A percentile compares a stretch with the other conserved stretches of the same genome.
Evolutionary conservation across 2,113 vertebrate genomes (phyloP).

Genomic region (Gobio gobio): DNA sequence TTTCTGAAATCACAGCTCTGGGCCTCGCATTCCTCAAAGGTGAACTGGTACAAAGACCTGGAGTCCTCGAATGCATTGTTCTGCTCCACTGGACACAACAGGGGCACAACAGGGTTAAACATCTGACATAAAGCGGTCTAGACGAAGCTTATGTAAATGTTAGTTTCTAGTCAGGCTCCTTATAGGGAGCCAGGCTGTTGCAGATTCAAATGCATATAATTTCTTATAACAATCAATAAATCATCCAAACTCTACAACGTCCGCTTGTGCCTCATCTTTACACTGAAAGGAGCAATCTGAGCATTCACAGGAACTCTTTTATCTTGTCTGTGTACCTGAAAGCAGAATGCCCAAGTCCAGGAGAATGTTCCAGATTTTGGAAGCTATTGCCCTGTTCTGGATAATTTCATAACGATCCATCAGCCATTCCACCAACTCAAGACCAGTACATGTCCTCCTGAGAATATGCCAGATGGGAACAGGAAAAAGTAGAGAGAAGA

Average conservation of each 20-base stretch:
- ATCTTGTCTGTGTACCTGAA: slow-evolving; percentile 72
- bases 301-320: background rate
- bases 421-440: slow-evolving; percentile 86
- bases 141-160: background rate
- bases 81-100: slow-evolving; percentile 78
- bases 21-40: slow-evolving; percentile 82
- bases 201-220: background rate
- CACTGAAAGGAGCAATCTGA: background rate
- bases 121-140: background rate
- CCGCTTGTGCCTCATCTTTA: background rate
- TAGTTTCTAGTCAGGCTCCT: background rate
- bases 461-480: background rate
- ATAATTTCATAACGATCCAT: slow-evolving; percentile 81
- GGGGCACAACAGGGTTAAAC: background rate
- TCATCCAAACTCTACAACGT: background rate
- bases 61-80: slow-evolving; percentile 82
- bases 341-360: slow-evolving; percentile 83
- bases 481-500: background rate
- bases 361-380: slow-evolving; percentile 83
- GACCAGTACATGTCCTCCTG: slow-evolving; percentile 83
- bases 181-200: background rate
- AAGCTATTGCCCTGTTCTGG: slow-evolving; percentile 76
- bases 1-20: slow-evolving; percentile 84
- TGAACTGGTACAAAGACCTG: slow-evolving; percentile 85
- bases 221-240: background rate